These are phyloP conservation scores for Drosophila pegasa DNA, from an alignment of 2,888 invertebrate species.

Conservation along the genomic window DNA sequence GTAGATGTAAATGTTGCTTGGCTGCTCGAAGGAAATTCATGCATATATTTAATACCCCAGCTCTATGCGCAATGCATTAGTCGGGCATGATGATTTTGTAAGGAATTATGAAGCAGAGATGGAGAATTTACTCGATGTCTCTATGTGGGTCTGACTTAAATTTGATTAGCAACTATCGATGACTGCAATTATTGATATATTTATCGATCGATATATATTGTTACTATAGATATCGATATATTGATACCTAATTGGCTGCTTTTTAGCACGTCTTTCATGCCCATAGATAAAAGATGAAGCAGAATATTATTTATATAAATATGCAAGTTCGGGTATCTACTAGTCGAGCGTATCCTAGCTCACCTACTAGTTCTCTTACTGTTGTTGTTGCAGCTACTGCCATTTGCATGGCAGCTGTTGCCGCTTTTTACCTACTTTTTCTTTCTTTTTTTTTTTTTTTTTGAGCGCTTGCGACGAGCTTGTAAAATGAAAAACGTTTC, in stretches of 20 bases:
- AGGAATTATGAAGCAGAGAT: not conserved
- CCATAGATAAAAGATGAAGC: too few relatives aligned
- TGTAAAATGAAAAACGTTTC: constrained; percentile 52
- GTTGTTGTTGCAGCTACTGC: constrained; percentile 19
- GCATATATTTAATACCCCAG: constrained; percentile 18
- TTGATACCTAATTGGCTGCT: too few relatives aligned
- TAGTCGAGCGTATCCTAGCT: not conserved
- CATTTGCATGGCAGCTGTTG: constrained; percentile 21
- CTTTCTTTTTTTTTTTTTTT: not conserved
- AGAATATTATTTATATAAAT: too few relatives aligned
- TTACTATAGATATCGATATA: too few relatives aligned
- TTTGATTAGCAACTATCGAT: too few relatives aligned
- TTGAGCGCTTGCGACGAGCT: not conserved
- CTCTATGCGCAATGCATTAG: not conserved
- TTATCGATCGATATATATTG: too few relatives aligned
- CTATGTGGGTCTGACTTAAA: too few relatives aligned
- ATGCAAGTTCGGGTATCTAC: not conserved
- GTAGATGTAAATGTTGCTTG: constrained; percentile 41
- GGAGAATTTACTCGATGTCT: not conserved
- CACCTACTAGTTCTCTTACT: not conserved
- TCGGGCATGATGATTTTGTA: not conserved
- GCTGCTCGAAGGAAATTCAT: constrained; percentile 47
- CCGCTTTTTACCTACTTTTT: constrained; percentile 12
- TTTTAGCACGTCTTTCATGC: too few relatives aligned
- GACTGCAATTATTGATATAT: too few relatives aligned